Percentiles rank a stretch among this genome's conserved stretches.
Evolutionary conservation across 2,888 invertebrate species (phyloP).

Genomic region (Drosophila antonietae): DNA sequence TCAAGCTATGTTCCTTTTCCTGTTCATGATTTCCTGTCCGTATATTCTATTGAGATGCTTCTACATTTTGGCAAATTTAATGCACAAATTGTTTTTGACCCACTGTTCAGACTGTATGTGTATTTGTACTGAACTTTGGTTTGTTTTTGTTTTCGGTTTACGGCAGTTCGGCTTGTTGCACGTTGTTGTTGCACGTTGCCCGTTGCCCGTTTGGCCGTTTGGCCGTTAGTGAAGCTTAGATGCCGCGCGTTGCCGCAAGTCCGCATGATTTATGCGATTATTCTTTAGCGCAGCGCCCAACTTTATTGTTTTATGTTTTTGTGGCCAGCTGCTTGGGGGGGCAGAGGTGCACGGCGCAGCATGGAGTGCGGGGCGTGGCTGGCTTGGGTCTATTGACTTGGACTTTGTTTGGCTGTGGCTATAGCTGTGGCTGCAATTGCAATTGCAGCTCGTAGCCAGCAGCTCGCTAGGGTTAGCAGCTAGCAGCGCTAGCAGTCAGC

Average conservation of each 20-base stretch:
- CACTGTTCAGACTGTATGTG: conserved; percentile 17
- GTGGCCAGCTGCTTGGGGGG: conserved; percentile 47
- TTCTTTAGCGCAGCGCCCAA: conserved; percentile 78
- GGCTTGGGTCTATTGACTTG: conserved; percentile 25
- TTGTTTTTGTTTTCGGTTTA: conserved; percentile 20
- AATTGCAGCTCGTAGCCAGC: conserved; percentile 56
- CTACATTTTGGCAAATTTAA: neutral
- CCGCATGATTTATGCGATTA: conserved; percentile 80
- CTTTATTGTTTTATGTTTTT: conserved; percentile 79
- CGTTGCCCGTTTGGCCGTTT: conserved; percentile 36
- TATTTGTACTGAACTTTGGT: conserved; percentile 6
- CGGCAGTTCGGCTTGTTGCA: conserved; percentile 30
- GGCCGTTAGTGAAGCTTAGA: conserved; percentile 75
- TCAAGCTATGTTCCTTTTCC: no score
- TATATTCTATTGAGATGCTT: no score
- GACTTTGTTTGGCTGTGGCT: conserved; percentile 4
- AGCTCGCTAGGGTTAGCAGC: conserved; percentile 42
- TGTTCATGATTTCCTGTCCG: no score
- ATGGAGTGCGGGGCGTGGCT: conserved; percentile 2
- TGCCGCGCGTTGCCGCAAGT: conserved; percentile 67
- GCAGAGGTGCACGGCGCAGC: neutral
- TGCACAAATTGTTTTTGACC: neutral
- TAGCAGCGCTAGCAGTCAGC: conserved; percentile 46
- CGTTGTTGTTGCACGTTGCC: conserved; percentile 31
- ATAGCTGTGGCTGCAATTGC: conserved; percentile 4